Evolutionary conservation across 2,888 invertebrate genomes (phyloP).

Genomic region (Lasioglossum malachurum): DNA sequence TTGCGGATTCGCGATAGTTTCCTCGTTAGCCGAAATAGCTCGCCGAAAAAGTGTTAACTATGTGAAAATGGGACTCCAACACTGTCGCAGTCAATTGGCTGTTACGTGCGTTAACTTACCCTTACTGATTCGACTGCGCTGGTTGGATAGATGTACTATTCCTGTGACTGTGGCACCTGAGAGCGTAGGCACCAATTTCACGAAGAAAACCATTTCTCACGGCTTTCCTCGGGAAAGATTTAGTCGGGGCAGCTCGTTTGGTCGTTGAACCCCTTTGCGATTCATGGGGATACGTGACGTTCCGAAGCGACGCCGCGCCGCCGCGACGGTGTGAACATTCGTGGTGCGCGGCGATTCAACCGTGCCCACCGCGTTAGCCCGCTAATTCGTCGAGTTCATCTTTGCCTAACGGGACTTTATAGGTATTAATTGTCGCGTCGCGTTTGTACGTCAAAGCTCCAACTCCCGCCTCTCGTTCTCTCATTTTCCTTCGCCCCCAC

Average conservation of each 20-base stretch:
- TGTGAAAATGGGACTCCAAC: too few relatives aligned
- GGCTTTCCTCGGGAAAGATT: not conserved
- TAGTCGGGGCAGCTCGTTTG: not conserved
- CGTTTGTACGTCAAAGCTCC: constrained; percentile 17
- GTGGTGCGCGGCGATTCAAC: constrained; percentile 22
- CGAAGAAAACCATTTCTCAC: constrained; percentile 3
- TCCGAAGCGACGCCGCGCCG: not conserved
- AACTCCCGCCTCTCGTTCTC: not conserved
- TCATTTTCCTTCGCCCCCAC: not conserved
- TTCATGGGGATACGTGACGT: constrained; percentile 16
- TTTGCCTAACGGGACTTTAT: constrained; percentile 32
- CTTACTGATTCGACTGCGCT: not conserved
- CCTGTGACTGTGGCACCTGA: not conserved
- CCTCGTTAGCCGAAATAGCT: too few relatives aligned
- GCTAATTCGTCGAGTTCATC: constrained; percentile 53
- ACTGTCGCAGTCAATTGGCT: not conserved
- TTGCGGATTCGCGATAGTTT: too few relatives aligned
- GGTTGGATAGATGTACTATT: not conserved
- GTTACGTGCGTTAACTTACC: not conserved
- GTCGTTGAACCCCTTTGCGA: not conserved
- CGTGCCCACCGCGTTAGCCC: constrained; percentile 36
- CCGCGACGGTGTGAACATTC: not conserved
- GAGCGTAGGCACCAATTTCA: not conserved
- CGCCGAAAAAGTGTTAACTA: too few relatives aligned
- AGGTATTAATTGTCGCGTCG: constrained; percentile 63